These are phyloP conservation scores for Gryllus longicercus DNA, from an alignment of 2,888 invertebrate species.

Conservation along the genomic window DNA sequence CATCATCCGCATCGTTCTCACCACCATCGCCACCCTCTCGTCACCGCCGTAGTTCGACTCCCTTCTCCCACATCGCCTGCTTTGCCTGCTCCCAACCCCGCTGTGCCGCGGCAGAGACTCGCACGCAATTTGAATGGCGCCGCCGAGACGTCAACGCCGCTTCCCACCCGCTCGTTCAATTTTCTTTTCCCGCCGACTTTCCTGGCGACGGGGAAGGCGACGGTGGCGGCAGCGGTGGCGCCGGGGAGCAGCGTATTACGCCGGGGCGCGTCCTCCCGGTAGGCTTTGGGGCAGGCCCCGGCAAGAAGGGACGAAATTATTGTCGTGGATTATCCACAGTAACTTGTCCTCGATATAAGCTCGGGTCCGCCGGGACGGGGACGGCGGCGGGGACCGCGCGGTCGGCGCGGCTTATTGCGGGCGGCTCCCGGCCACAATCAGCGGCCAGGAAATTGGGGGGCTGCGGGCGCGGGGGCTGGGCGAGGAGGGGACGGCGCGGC, in stretches of 20 bases:
- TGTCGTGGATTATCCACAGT: conserved; percentile 10
- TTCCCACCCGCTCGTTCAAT: background rate
- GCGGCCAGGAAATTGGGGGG: background rate
- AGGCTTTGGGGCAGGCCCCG: background rate
- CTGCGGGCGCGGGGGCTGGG: background rate
- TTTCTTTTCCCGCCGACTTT: background rate
- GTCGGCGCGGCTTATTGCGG: background rate
- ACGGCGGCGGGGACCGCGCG: background rate
- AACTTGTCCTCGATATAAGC: conserved; percentile 17
- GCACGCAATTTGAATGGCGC: background rate
- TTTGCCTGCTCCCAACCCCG: background rate
- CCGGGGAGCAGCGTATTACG: background rate
- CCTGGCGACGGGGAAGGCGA: background rate
- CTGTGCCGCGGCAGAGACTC: background rate
- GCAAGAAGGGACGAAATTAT: conserved; percentile 9
- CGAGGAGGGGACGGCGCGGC: background rate
- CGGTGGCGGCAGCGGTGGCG: no score
- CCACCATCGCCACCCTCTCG: no score
- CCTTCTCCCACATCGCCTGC: no score
- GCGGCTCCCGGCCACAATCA: background rate
- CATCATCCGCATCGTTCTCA: no score
- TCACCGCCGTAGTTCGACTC: no score
- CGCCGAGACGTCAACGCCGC: background rate
- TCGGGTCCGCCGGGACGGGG: background rate
- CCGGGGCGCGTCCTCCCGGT: background rate